Conservation (phyloP, 2,797 vertebrate genomes). For the Pantherophis alleghaniensis region DNA sequence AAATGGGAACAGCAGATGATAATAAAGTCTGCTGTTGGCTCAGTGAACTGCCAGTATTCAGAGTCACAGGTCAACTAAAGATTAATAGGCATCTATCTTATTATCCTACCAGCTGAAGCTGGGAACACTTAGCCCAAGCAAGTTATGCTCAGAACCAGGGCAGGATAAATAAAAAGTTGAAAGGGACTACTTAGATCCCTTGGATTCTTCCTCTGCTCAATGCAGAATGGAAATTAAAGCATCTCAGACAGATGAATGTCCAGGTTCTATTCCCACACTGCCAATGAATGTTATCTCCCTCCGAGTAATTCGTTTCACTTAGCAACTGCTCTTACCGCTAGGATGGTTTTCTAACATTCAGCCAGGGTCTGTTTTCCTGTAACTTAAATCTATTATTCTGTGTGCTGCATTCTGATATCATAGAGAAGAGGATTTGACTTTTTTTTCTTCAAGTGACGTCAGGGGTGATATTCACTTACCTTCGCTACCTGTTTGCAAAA, state of each 20-base stretch:
- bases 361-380: neutral
- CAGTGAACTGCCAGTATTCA: neutral
- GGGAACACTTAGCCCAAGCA: neutral
- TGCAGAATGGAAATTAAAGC: neutral
- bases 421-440: neutral
- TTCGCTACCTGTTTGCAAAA: too few species aligned
- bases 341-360: neutral
- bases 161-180: neutral
- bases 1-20: neutral
- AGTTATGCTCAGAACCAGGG: neutral
- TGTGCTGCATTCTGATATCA: neutral
- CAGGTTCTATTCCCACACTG: neutral
- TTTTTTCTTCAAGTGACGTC: neutral
- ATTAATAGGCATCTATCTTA: neutral
- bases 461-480: too few species aligned
- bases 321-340: neutral
- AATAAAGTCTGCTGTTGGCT: conserved; percentile 2
- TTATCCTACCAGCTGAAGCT: neutral
- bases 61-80: neutral
- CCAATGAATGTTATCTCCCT: neutral
- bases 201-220: neutral
- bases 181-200: neutral
- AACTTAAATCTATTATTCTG: neutral
- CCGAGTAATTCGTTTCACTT: neutral
- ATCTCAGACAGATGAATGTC: neutral